Evolutionary conservation across 2,113 vertebrate genomes (phyloP), one percentile per base, ranked within the genome.

Genomic region (Ailuropoda melanoleuca): DNA sequence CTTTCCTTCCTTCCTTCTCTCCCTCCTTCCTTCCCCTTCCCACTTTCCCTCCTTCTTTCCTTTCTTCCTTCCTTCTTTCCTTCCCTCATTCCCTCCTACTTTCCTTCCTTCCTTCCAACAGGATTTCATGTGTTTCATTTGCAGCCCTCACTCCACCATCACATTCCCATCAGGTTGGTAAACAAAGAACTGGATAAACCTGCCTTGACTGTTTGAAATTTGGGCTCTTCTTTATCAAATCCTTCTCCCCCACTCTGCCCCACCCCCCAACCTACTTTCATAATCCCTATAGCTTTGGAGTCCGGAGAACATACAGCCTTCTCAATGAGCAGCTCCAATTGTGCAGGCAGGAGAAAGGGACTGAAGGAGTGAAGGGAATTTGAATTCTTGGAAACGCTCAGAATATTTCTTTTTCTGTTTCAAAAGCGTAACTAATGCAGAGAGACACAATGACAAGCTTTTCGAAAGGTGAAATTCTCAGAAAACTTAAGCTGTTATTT

Each of bases 381-480:
- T 78, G 34, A 95, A 88, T 98, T 96, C 95, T 87, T 88, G 93
- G 98, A 98, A 97, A 87, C 9, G 89, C 29, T 87, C 29, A 60
- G 58, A 90, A 95, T 82, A 77, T 50, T 83, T 50, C 62, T 80
- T 55, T 19, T 60, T 48, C 29, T 50, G 53, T 93, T 37, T 96
- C 55, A 85, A 64, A 80, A 95, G 43, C 86, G 50, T 75, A 95
- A 85, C 91, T 93, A 81, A 92, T 29, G 55, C 43, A 90, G 85
- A 94, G 11, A 34, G 17, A 78, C 74, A 95, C 53, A 83, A 78
- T 90, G 70, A 80, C 90, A 96, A 92, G n/a, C 74, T 91, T 95
- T 95, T n/a, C 62, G 62, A 93, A 92, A 55, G 5, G 55, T 39
- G 75, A 92, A 89, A 95, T 97, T 98, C 98, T 96, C 50, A 94